Percentiles rank a stretch among this genome's conserved stretches.
Conservation (phyloP, 1,140 invertebrate genomes). For the Andrena cerasifolii region DNA sequence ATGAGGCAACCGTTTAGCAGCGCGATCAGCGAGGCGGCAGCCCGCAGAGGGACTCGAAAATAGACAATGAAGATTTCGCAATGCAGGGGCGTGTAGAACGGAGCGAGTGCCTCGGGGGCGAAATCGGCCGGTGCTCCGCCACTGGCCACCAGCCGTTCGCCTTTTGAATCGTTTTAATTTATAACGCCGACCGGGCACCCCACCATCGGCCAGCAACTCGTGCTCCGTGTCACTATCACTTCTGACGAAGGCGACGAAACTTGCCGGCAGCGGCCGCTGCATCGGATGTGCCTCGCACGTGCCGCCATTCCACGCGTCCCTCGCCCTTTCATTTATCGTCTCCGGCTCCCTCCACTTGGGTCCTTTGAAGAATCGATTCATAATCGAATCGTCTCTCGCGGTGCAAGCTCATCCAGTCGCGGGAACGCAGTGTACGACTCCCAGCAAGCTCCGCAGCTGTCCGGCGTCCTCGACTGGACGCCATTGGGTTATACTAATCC, state of each 20-base stretch:
- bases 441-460: too few relatives aligned
- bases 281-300: slow-evolving; percentile 38
- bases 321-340: background rate
- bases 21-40: background rate
- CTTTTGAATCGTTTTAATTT: slow-evolving; percentile 45
- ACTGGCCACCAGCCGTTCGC: slow-evolving; percentile 22
- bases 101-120: slow-evolving; percentile 4
- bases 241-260: slow-evolving; percentile 37
- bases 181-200: slow-evolving; percentile 6
- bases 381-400: too few relatives aligned
- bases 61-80: slow-evolving; percentile 38
- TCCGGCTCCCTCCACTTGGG: background rate
- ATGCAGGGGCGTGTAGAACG: slow-evolving; percentile 26
- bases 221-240: slow-evolving; percentile 43
- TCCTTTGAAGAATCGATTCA: background rate
- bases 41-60: slow-evolving; percentile 14
- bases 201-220: slow-evolving; percentile 19
- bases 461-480: background rate
- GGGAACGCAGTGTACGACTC: too few relatives aligned
- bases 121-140: slow-evolving; percentile 30
- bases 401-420: too few relatives aligned
- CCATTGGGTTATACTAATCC: background rate
- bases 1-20: slow-evolving; percentile 20
- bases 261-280: slow-evolving; percentile 12
- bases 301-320: slow-evolving; percentile 11